Evolutionary conservation across 2,113 vertebrate genomes (phyloP).

Genomic region (Colistium nudipinnis): DNA sequence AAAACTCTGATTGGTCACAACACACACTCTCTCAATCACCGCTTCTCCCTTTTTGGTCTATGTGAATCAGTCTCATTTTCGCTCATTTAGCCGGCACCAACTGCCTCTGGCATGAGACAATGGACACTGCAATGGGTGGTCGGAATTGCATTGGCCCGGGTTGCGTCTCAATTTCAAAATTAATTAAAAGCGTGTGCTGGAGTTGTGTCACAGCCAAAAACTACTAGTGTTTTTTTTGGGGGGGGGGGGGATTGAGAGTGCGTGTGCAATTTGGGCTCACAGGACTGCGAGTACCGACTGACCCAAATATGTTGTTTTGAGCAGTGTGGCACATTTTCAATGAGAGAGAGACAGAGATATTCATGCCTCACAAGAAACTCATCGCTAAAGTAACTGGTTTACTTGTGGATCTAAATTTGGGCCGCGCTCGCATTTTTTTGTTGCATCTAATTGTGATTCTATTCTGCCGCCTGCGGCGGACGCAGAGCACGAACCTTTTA

Average conservation of each 20-base stretch:
- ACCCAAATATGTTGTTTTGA: conserved; percentile 72
- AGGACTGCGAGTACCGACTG: conserved; percentile 56
- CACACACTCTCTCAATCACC: conserved; percentile 14
- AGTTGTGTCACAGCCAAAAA: conserved; percentile 31
- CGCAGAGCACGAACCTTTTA: conserved; percentile 5
- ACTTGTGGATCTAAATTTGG: conserved; percentile 34
- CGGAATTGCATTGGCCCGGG: conserved; percentile 30
- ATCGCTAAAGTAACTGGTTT: conserved; percentile 47
- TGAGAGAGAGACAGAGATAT: conserved; percentile 53
- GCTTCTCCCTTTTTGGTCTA: conserved; percentile 7
- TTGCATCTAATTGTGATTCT: conserved; percentile 11
- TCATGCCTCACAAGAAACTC: conserved; percentile 30
- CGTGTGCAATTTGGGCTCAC: conserved; percentile 52
- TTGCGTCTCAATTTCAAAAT: conserved; percentile 48
- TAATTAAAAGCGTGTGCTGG: conserved; percentile 40
- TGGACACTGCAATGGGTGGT: conserved; percentile 49
- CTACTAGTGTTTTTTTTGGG: conserved; percentile 28
- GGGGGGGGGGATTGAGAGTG: conserved; percentile 15
- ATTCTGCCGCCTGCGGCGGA: background rate
- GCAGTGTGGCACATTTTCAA: conserved; percentile 57
- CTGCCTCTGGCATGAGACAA: conserved; percentile 49
- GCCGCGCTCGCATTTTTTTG: conserved; percentile 16
- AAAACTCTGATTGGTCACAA: no score
- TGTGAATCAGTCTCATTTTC: conserved; percentile 15
- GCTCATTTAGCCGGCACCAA: conserved; percentile 30